A percentile compares a stretch with the other conserved stretches of the same genome.
Conservation (phyloP, 2,113 vertebrate genomes). For the Bubalus kerabau region DNA sequence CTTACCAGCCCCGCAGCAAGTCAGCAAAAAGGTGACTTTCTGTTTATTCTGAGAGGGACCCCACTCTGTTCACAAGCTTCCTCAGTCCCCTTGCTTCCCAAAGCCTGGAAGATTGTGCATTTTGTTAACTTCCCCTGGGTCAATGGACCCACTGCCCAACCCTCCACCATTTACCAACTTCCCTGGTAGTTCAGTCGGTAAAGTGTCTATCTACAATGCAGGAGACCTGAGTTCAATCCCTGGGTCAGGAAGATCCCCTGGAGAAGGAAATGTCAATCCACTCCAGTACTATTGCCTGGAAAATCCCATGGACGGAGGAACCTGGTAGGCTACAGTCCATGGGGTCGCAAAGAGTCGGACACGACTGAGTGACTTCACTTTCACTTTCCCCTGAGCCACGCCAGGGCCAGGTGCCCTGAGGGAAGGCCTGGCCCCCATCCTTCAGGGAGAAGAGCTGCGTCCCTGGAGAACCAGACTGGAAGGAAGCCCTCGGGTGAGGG, state of each 20-base stretch:
- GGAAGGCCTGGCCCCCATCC: not conserved
- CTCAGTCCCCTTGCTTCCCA: rapidly evolving
- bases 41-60: not conserved
- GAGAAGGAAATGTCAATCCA: too few species aligned
- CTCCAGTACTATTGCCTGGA: too few species aligned
- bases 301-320: too few species aligned
- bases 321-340: too few species aligned
- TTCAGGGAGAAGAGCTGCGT: not conserved
- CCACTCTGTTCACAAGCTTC: not conserved
- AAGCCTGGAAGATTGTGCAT: not conserved
- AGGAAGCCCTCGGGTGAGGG: not conserved
- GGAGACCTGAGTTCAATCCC: too few species aligned
- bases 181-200: not conserved
- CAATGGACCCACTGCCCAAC: too few species aligned
- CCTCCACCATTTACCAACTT: not conserved
- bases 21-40: not conserved
- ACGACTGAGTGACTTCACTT: too few species aligned
- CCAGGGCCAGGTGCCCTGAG: too few species aligned
- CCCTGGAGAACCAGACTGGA: not conserved
- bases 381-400: not conserved
- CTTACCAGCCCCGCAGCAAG: not conserved
- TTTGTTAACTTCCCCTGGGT: not conserved
- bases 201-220: too few species aligned
- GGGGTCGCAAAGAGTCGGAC: too few species aligned
- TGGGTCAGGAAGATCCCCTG: too few species aligned